Percentiles rank a stretch among this genome's conserved stretches.
phyloP scores from a whole-genome alignment of 2,797 vertebrate species.

The Pseudocheirus occidentalis region DNA sequence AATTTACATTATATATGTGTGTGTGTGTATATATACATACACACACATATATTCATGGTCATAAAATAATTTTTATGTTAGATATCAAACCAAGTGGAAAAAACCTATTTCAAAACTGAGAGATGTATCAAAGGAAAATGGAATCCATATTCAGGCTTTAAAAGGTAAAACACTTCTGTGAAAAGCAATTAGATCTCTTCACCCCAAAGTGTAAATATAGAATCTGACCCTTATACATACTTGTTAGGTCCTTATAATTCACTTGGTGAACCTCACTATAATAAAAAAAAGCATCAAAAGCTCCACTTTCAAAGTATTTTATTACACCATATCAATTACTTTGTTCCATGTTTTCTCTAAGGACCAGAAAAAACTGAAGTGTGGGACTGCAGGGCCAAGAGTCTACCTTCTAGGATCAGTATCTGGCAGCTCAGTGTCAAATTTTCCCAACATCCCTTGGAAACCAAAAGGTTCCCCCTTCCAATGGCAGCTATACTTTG shows the following conservation, averaged over 20 bases:
- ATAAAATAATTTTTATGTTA: not conserved
- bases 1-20: not conserved
- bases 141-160: not conserved
- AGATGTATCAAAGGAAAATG: not conserved
- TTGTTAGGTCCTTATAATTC: not conserved
- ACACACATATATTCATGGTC: not conserved
- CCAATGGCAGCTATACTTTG: constrained; percentile 30
- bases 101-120: not conserved
- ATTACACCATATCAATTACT: not conserved
- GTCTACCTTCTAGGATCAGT: not conserved
- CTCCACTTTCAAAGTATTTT: not conserved
- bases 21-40: too few species aligned
- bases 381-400: not conserved
- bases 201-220: not conserved
- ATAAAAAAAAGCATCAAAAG: not conserved
- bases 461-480: not conserved
- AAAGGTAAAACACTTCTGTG: not conserved
- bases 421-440: not conserved
- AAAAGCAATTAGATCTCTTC: not conserved
- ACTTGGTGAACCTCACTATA: not conserved
- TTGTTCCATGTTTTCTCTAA: not conserved
- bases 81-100: not conserved
- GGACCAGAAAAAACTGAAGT: not conserved
- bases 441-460: constrained; percentile 11
- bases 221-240: not conserved